A percentile compares a stretch with the other conserved stretches of the same genome.
These are phyloP conservation scores for Drosophila mayri DNA, from an alignment of 1,140 invertebrate species.

Conservation along the genomic window DNA sequence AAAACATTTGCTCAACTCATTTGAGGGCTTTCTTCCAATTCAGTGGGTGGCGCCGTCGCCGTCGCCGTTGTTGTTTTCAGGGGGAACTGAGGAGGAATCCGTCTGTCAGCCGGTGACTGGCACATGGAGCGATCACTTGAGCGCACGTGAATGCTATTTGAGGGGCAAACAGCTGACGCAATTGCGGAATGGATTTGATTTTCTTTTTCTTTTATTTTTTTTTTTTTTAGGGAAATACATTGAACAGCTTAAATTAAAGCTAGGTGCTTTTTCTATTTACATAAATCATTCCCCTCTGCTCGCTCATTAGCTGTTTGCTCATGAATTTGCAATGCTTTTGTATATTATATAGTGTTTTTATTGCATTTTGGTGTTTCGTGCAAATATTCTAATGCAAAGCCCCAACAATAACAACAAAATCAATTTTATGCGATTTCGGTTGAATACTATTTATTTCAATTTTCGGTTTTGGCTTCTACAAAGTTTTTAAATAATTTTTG, in stretches of 20 bases:
- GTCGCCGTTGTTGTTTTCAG: not conserved
- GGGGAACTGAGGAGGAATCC: not conserved
- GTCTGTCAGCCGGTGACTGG: conserved; percentile 29
- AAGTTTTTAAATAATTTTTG: conserved; percentile 5
- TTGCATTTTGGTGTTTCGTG: conserved; percentile 45
- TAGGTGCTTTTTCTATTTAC: conserved; percentile 39
- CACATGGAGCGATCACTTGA: conserved; percentile 75
- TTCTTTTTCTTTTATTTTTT: not conserved
- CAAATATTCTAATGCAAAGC: conserved; percentile 35
- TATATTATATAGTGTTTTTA: conserved; percentile 49
- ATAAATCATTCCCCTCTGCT: conserved; percentile 34
- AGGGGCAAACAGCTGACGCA: conserved; percentile 31
- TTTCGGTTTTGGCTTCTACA: no score
- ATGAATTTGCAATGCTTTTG: conserved; percentile 32
- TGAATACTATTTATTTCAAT: conserved; percentile 6
- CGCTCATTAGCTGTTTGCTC: conserved; percentile 21
- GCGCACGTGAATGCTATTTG: conserved; percentile 70
- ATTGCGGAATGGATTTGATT: conserved; percentile 40
- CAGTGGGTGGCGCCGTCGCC: conserved; percentile 20
- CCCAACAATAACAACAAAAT: not conserved
- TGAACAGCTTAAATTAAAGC: conserved; percentile 9
- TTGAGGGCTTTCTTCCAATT: conserved; percentile 38
- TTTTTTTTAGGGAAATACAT: conserved; percentile 19
- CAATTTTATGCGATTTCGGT: conserved; percentile 14
- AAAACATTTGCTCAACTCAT: conserved; percentile 72